Evolutionary conservation across 2,888 invertebrate genomes (phyloP).

Genomic region (Mesorhabditis sp.): DNA sequence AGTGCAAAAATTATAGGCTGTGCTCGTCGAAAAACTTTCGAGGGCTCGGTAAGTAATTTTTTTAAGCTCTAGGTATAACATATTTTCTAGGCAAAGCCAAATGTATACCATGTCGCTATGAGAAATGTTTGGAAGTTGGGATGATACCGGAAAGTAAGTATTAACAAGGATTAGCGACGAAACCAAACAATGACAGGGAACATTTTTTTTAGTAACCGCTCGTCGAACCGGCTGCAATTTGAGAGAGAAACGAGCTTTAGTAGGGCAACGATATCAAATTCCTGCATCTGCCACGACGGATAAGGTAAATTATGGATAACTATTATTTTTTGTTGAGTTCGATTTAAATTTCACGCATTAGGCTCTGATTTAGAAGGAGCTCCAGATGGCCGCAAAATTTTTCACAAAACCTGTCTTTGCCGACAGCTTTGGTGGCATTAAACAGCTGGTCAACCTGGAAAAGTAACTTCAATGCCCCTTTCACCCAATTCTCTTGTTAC

Average conservation of each 20-base stretch:
- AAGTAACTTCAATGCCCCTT: background rate
- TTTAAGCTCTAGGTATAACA: background rate
- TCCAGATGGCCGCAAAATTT: background rate
- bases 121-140: background rate
- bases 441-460: background rate
- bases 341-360: background rate
- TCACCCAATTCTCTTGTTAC: background rate
- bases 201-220: background rate
- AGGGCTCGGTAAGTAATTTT: background rate
- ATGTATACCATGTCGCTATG: constrained; percentile 3
- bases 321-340: background rate
- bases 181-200: background rate
- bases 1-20: background rate
- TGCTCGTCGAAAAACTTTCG: background rate
- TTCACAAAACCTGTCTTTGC: background rate
- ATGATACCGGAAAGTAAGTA: constrained; percentile 4
- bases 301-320: background rate
- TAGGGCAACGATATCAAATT: background rate
- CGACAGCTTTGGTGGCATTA: background rate
- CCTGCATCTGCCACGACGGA: background rate
- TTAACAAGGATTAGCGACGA: background rate
- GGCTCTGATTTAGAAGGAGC: background rate
- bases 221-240: background rate
- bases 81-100: background rate
- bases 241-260: background rate